Evolutionary conservation across 2,113 vertebrate genomes (phyloP).

Genomic region (Anser brachyrhynchus): DNA sequence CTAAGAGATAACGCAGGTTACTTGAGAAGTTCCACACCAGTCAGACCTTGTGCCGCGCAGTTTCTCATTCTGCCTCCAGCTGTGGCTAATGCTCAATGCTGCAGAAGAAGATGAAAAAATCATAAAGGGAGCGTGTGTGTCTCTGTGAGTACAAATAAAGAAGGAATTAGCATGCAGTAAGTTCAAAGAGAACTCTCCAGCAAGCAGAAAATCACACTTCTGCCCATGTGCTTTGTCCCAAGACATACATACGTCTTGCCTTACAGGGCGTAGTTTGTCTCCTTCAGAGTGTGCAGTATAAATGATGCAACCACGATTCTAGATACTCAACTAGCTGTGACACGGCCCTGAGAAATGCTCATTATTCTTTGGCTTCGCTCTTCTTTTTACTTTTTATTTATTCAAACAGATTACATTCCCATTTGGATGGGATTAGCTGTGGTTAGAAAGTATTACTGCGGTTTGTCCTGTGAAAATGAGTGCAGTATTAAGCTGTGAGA

Average conservation of each 20-base stretch:
- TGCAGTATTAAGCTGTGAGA: slow-evolving; percentile 49
- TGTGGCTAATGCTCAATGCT: neutral
- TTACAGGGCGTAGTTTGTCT: slow-evolving; percentile 26
- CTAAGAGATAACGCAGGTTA: neutral
- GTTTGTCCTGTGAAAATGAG: slow-evolving; percentile 63
- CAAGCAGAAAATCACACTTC: slow-evolving; percentile 27
- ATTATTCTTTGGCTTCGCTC: slow-evolving; percentile 44
- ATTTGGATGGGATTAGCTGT: slow-evolving; percentile 64
- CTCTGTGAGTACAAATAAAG: neutral
- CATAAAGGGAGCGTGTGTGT: neutral
- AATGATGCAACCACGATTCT: slow-evolving; percentile 30
- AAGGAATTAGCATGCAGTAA: neutral
- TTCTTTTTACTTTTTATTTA: slow-evolving; percentile 63
- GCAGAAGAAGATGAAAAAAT: neutral
- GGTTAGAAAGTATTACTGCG: slow-evolving; percentile 54
- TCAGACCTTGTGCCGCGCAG: neutral
- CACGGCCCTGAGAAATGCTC: neutral
- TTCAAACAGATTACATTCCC: slow-evolving; percentile 65
- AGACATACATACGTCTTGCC: neutral
- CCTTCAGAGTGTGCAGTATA: neutral
- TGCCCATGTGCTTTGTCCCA: neutral
- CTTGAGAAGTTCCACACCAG: neutral
- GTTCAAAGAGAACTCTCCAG: slow-evolving; percentile 19
- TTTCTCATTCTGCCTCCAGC: neutral
- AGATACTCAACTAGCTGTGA: neutral